Evolutionary conservation across 2,797 vertebrate genomes (phyloP), one percentile per base, ranked within the genome.

Genomic region (Prionace glauca): DNA sequence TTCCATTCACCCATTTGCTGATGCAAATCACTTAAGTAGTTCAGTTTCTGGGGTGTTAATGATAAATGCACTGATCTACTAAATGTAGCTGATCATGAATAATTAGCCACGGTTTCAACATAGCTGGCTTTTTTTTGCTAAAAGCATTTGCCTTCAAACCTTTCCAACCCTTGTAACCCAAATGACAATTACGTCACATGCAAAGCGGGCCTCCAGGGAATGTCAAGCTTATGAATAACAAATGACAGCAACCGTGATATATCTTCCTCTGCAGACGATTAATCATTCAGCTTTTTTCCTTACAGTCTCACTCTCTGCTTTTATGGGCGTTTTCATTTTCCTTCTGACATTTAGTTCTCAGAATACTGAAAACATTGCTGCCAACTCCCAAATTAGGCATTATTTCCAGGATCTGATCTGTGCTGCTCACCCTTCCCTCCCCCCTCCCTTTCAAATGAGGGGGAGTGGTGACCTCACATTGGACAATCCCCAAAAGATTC

Each of bases 111-210:
- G 29, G 92, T 94, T 94, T 94, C 41, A 72, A 72, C 92, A 94
- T 50, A 94, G 45, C 71, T 74, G 71, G 8, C 71, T 32, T 74
- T 94, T 4, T 56, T 74, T 94, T 56, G 45, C 93, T 94, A 24
- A 94, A 77, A 74, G 69, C 71, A 94, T 74, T 94, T 94, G 41
- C 93, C 65, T 92, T 94, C 71, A 94, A 94, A 71, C 12, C 26
- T 74, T 74, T 94, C 24, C 67, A 72, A 36, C 45, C 41, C 69
- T 69, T 74, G 45, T 56, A 4, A 16, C 71, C 45, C 90, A 92
- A 69, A 36, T 77, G 69, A n/a, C 71, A 74, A 69, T 94, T 72
- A 36, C 14, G 16, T 72, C 93, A 74, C 26, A 7, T 77, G 32
- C 12, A 94, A 56, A 50, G 45, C 74, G 67, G 92, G 10, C 26